phyloP scores from a whole-genome alignment of 2,888 invertebrate genomes.

The Himalopsyche tibetana region DNA sequence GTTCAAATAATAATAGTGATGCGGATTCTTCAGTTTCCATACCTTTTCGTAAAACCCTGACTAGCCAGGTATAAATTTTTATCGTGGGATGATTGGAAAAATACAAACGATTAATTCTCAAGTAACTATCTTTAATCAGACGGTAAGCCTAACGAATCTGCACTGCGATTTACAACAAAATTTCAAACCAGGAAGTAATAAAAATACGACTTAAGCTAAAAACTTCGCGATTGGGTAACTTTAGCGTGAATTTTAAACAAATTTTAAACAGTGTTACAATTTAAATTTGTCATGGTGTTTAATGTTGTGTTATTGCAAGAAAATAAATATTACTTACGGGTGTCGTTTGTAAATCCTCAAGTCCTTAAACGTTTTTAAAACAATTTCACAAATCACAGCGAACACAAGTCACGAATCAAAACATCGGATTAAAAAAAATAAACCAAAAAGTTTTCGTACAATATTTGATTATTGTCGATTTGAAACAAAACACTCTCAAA shows the following conservation, averaged over 20 bases:
- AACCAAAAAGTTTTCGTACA: conserved; percentile 26
- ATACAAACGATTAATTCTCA: background rate
- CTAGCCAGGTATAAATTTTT: no score
- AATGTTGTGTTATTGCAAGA: no score
- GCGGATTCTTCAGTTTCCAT: no score
- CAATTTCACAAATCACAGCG: conserved; percentile 61
- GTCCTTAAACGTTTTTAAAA: conserved; percentile 52
- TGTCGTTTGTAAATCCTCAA: conserved; percentile 53
- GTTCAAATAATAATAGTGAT: no score
- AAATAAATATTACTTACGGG: conserved; percentile 48
- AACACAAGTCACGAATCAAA: conserved; percentile 51
- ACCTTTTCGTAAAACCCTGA: no score
- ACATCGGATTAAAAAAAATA: conserved; percentile 46
- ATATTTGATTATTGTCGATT: conserved; percentile 28
- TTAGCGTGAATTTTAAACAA: conserved; percentile 47
- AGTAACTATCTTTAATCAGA: background rate
- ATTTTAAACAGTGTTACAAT: conserved; percentile 5
- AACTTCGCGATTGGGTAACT: background rate
- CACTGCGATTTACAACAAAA: background rate
- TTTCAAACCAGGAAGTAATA: background rate
- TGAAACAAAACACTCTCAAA: conserved; percentile 43
- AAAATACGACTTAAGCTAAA: background rate
- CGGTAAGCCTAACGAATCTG: background rate
- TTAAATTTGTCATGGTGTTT: no score
- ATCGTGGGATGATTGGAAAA: background rate